Evolutionary conservation across 1,140 invertebrate species (phyloP), one percentile per base, ranked within the genome.

Genomic region (Pseudachorutes palmiensis): DNA sequence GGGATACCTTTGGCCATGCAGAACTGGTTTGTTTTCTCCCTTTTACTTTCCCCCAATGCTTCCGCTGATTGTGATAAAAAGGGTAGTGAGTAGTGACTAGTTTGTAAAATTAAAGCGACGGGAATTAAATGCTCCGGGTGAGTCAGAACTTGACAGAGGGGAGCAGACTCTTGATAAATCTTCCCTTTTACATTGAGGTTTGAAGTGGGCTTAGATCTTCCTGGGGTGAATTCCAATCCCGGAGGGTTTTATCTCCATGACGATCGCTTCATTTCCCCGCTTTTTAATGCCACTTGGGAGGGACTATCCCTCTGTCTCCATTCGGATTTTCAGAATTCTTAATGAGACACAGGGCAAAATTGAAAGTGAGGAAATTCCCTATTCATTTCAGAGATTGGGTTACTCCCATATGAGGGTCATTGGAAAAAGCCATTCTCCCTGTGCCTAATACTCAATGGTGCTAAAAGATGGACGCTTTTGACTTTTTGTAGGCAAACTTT

Each of bases 1-100:
- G 60, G 79, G 61, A 68, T 24, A 48, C 60, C 0, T 30, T 62
- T 45, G 70, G 63, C 9, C 65, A 70, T 36, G 48, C 30, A 2
- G 29, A 66, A 62, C 32, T 70, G 55, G 72, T 74, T 62, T 41
- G 30, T 16, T 45, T 24, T 45, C 61, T 41, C 12, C 24, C 24
- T 55, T 55, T 14, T 55, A 19, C 36, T 41, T 41, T 41, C 36
- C 5, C 19, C 36, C n/a, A n/a, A n/a, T n/a, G n/a, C 5, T 41
- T 19, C 36, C 36, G 5, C 36, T 41, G 5, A 9, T 41, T 41
- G 36, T n/a, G n/a, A n/a, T n/a, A n/a, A n/a, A n/a, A n/a, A n/a
- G n/a, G n/a, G n/a, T n/a, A n/a, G n/a, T n/a, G n/a, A n/a, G n/a
- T n/a, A n/a, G n/a, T n/a, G n/a, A n/a, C n/a, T n/a, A n/a, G n/a